Conservation (phyloP, 1,140 invertebrate genomes). For the Diploscapter pachys region DNA sequence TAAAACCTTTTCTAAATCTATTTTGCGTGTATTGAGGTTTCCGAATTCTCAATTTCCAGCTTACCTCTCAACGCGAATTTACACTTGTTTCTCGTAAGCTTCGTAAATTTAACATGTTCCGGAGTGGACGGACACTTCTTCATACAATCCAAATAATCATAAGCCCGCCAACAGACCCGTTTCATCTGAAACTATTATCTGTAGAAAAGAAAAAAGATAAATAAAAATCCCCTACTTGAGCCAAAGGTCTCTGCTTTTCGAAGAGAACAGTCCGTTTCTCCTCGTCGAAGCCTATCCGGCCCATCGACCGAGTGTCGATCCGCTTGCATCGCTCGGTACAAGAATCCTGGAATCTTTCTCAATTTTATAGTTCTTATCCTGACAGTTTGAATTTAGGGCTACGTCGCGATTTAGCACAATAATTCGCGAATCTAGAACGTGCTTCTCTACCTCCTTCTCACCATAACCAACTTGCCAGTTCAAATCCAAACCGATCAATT, state of each 20-base stretch:
- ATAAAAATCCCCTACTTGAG: conserved; percentile 9
- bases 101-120: conserved; percentile 9
- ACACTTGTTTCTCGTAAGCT: conserved; percentile 9
- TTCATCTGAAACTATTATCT: not conserved
- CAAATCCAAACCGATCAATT: too few species aligned
- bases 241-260: conserved; percentile 18
- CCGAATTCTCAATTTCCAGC: not conserved
- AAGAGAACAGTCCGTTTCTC: conserved; percentile 13
- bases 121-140: conserved; percentile 16
- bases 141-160: conserved; percentile 21
- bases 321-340: conserved; percentile 17
- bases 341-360: not conserved
- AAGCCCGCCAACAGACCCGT: not conserved
- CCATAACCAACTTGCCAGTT: too few species aligned
- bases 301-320: conserved; percentile 3
- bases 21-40: not conserved
- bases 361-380: too few species aligned
- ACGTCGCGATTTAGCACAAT: too few species aligned
- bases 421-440: too few species aligned
- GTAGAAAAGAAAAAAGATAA: not conserved
- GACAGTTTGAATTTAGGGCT: too few species aligned
- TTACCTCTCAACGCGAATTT: conserved; percentile 13
- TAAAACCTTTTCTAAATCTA: not conserved
- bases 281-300: conserved; percentile 19
- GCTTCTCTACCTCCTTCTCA: too few species aligned